Conservation (phyloP, 2,888 invertebrate species). For the Phytoseiulus persimilis region DNA sequence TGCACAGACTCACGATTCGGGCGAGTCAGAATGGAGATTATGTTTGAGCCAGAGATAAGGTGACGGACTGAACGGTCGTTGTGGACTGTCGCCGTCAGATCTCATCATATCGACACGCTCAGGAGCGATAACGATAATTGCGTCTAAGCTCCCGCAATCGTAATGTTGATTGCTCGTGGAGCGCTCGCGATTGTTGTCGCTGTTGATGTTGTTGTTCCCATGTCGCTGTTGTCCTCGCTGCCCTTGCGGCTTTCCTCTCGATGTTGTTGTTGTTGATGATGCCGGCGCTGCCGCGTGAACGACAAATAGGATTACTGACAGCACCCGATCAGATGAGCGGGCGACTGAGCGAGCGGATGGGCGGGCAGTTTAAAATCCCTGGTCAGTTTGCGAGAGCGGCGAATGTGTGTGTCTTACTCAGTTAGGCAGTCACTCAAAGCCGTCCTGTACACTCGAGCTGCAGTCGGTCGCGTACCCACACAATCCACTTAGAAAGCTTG, state of each 20-base stretch:
- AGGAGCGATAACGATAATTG: not conserved
- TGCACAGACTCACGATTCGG: too few species aligned
- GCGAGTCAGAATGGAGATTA: too few species aligned
- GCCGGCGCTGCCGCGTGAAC: not conserved
- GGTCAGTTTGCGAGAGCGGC: not conserved
- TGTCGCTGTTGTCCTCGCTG: not conserved
- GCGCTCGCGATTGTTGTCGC: not conserved
- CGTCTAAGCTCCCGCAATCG: not conserved
- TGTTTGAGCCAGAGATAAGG: too few species aligned
- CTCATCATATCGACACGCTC: not conserved
- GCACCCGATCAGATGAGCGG: not conserved
- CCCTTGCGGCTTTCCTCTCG: not conserved
- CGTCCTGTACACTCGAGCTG: not conserved
- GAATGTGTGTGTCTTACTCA: not conserved
- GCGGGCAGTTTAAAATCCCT: not conserved
- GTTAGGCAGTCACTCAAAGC: not conserved
- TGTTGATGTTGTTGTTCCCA: too few species aligned
- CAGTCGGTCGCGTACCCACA: not conserved
- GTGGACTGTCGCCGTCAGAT: not conserved
- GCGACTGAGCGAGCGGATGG: not conserved
- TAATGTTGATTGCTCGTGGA: not conserved
- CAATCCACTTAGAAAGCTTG: constrained; percentile 5
- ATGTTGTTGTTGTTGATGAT: not conserved
- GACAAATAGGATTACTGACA: not conserved
- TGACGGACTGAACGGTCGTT: not conserved